Percentiles rank a stretch among this genome's conserved stretches.
Conservation (phyloP, 2,797 vertebrate genomes). For the Bryconaethiops microstoma region DNA sequence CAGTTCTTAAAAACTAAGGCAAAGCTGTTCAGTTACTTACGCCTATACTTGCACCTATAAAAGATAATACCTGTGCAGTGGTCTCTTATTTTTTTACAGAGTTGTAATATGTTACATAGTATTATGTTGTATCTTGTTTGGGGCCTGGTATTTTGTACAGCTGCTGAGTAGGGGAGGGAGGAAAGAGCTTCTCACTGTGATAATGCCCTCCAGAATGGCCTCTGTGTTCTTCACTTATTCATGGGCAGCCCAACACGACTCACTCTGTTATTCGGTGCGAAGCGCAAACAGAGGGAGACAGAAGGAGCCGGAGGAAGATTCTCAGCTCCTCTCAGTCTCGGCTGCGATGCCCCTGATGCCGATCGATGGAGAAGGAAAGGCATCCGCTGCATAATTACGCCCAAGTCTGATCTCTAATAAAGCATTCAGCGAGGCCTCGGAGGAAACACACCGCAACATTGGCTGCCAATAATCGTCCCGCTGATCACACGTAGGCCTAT, state of each 20-base stretch:
- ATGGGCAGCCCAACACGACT: neutral
- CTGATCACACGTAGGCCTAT: constrained; percentile 37
- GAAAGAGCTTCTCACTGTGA: neutral
- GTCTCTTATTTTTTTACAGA: no score
- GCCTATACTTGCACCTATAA: no score
- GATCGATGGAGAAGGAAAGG: constrained; percentile 52
- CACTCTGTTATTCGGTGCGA: neutral
- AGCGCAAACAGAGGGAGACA: constrained; percentile 1
- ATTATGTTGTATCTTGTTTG: neutral
- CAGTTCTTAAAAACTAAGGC: no score
- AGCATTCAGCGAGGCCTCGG: constrained; percentile 60
- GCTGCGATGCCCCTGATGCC: neutral
- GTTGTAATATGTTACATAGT: neutral
- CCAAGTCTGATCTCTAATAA: constrained; percentile 69
- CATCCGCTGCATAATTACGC: constrained; percentile 70
- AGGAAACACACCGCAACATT: constrained; percentile 51
- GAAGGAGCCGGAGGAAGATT: neutral
- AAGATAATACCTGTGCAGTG: no score
- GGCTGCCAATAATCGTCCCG: constrained; percentile 59
- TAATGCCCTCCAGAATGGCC: neutral
- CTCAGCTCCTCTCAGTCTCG: neutral
- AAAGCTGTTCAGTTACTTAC: no score
- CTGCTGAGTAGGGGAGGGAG: neutral
- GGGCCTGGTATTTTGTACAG: no score
- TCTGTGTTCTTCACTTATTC: constrained; percentile 23